These are phyloP conservation scores for Colostygia pectinataria DNA, from an alignment of 2,888 invertebrate genomes.

Conservation along the genomic window DNA sequence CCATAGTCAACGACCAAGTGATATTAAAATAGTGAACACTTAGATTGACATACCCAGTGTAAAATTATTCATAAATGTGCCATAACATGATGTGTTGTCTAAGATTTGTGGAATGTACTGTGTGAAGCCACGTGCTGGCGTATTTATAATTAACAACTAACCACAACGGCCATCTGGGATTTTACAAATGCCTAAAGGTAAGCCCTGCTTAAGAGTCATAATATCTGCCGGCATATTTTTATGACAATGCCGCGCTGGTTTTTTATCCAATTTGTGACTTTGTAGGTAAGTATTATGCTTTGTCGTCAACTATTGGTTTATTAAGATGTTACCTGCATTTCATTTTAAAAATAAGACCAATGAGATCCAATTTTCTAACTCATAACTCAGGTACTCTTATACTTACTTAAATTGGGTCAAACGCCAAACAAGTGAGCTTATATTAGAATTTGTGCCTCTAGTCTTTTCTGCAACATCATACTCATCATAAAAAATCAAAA, in stretches of 20 bases:
- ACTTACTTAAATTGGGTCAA: too few relatives aligned
- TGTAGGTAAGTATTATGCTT: too few relatives aligned
- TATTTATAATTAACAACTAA: constrained; percentile 54
- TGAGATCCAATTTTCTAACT: too few relatives aligned
- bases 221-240: neutral
- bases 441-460: too few relatives aligned
- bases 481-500: too few relatives aligned
- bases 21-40: constrained; percentile 35
- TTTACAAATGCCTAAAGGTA: constrained; percentile 68
- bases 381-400: too few relatives aligned
- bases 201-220: constrained; percentile 36
- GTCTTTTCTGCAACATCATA: too few relatives aligned
- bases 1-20: neutral
- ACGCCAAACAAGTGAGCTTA: too few relatives aligned
- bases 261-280: too few relatives aligned
- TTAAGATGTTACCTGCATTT: too few relatives aligned
- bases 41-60: constrained; percentile 28
- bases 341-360: too few relatives aligned
- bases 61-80: neutral
- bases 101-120: constrained; percentile 55
- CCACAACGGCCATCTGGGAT: constrained; percentile 48
- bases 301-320: too few relatives aligned
- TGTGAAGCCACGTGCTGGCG: constrained; percentile 52
- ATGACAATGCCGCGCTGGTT: neutral
- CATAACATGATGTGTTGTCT: constrained; percentile 32